Base-by-base conservation (phyloP, 2,113 vertebrate species). In the Rhombomys opimus region DNA sequence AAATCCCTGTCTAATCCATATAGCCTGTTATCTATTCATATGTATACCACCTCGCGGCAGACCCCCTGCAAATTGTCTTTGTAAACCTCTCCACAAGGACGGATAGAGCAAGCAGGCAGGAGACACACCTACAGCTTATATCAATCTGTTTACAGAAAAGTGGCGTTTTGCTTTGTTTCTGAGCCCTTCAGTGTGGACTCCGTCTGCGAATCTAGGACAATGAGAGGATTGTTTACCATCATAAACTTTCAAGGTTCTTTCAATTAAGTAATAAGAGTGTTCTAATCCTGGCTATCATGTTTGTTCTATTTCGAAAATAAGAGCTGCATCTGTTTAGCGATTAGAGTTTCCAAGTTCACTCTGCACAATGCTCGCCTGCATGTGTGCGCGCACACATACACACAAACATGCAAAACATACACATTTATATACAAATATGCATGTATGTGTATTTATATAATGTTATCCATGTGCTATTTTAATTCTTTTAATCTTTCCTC, bases 1-100 rank as follows among this genome's bases (percentile, higher is more conserved):
- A 96, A 97, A 96, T 96, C 91, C 89, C 81, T 23, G 8, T 81
- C 80, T 97, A 97, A 93, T 97, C 96, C 89, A 70, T 75, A 93
- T 77, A 96, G 78, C 88, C 77, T 86, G 90, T 93, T 95, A 95
- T 93, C 90, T 97, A 78, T 86, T 96, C 61, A 92, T 57, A 94
- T 30, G 54, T 93, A 54, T 86, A 95, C 54, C 67, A 1, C 90
- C 52, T 95, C 59, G 72, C 77, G 27, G 90, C 54, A 95, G 81
- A 93, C 81, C 88, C 88, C 70, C 88, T 89, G 57, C 88, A 95
- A 93, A 68, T 14, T 46, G 20, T 90, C 92, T 97, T 96, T 95
- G 88, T 92, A 70, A 94, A 95, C 73, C 41, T 94, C 87, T 92
- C 13, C 18, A 68, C n/a, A 63, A 94, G 54, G 46, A 86, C 73